Base-by-base conservation (phyloP, 1,140 invertebrate species). In the Alviniconcha marisindica region DNA sequence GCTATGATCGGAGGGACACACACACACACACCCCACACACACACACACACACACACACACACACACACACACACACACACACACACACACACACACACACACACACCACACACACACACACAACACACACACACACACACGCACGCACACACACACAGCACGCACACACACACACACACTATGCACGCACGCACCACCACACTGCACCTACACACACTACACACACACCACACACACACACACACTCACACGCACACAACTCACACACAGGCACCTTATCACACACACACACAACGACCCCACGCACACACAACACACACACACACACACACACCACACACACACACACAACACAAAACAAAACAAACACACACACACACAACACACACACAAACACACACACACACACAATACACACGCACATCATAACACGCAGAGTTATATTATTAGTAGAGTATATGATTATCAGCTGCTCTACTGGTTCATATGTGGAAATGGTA, bases 31-130 rank as follows among this genome's bases (percentile, higher is more conserved):
- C 21, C 21, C 12, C 56, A 60, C 21, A 28, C n/a, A 5, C 56
- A 60, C 21, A 18, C 56, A 7, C 18, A 24, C 5, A 71, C 31
- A 38, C 66, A 71, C 31, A 71, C 66, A 71, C 66, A 38, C 66
- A 71, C 31, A 38, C 66, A 71, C 31, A 38, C 66, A 71, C 31
- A 71, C 66, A 71, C 66, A 38, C 66, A 71, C 66, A 38, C 66
- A 71, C 66, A 38, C 66, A 71, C 66, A 71, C 66, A 36, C 66
- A 71, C 66, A 71, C 66, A 71, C 66, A 71, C 28, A 71, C 66
- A 38, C 66, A 40, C 66, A 71, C n/a, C 66, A 40, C 14, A 40
- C 66, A 40, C 66, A 24, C 66, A 71, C 66, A 24, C 66, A 71
- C 33, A 12, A 71, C 66, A 38, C 66, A 40, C 66, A 71, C 66